Evolutionary conservation across 2,113 vertebrate genomes (phyloP).

Genomic region (Carassius carassius): DNA sequence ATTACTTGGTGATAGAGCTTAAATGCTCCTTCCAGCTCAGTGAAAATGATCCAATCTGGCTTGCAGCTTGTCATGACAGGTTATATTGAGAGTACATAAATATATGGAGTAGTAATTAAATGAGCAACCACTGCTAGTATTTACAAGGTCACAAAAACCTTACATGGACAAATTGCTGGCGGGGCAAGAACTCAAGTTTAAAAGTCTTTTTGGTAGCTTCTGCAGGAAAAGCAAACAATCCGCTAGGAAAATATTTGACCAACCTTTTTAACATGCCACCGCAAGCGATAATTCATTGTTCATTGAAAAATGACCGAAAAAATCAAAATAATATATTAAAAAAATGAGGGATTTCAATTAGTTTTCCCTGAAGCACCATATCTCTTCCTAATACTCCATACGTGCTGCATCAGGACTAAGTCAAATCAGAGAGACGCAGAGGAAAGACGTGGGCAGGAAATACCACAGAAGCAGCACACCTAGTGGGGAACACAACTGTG

Average conservation of each 20-base stretch:
- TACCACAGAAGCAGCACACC: constrained; percentile 74
- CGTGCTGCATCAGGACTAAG: constrained; percentile 46
- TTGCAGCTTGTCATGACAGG: constrained; percentile 18
- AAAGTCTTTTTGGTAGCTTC: constrained; percentile 2
- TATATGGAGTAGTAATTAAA: constrained; percentile 40
- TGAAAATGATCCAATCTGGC: neutral
- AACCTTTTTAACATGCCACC: constrained; percentile 42
- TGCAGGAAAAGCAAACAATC: constrained; percentile 43
- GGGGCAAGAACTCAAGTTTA: constrained; percentile 29
- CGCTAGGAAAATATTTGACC: constrained; percentile 39
- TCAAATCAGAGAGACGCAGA: constrained; percentile 53
- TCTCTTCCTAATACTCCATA: constrained; percentile 36
- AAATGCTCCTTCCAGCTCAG: neutral
- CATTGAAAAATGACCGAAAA: constrained; percentile 9
- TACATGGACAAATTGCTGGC: constrained; percentile 36
- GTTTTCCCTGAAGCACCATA: neutral
- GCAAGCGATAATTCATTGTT: constrained; percentile 34
- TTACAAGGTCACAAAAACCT: constrained; percentile 49
- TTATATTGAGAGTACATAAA: constrained; percentile 42
- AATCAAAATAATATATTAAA: constrained; percentile 1
- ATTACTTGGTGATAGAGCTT: neutral
- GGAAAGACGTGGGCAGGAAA: constrained; percentile 79
- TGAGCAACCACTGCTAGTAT: constrained; percentile 42
- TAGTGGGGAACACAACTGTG: constrained; percentile 79
- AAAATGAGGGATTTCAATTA: constrained; percentile 18